phyloP scores from a whole-genome alignment of 2,113 vertebrate genomes.

The Nipponia nippon region DNA sequence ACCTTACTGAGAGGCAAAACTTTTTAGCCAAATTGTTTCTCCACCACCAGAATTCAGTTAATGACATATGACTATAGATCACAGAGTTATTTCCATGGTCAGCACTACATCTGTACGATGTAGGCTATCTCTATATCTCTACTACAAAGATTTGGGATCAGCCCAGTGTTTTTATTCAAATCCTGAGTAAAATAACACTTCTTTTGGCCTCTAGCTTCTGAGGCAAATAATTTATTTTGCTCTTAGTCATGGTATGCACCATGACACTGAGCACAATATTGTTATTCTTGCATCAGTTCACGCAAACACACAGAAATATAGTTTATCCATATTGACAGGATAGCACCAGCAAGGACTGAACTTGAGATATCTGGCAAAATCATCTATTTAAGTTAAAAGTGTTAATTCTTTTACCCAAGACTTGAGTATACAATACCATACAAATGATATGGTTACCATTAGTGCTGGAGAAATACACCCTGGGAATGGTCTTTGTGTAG shows the following conservation, averaged over 20 bases:
- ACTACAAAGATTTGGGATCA: not conserved
- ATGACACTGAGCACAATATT: not conserved
- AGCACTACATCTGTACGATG: not conserved
- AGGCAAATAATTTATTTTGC: not conserved
- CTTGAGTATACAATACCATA: fast-evolving
- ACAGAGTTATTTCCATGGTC: not conserved
- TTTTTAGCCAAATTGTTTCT: not conserved
- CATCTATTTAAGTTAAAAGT: not conserved
- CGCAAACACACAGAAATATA: not conserved
- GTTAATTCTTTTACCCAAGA: not conserved
- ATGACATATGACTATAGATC: not conserved
- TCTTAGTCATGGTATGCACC: not conserved
- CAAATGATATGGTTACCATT: not conserved
- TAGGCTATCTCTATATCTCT: not conserved
- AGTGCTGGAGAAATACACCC: not conserved
- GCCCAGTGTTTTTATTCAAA: not conserved
- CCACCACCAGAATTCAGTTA: not conserved
- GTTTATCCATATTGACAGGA: not conserved
- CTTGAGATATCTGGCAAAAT: not conserved
- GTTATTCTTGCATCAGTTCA: not conserved
- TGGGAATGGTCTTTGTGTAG: not conserved
- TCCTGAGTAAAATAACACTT: not conserved
- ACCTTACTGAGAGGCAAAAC: not conserved
- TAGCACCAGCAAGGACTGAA: not conserved
- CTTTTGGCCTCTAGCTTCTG: not conserved